phyloP scores from a whole-genome alignment of 2,888 invertebrate species.

The Hypsopygia costalis region DNA sequence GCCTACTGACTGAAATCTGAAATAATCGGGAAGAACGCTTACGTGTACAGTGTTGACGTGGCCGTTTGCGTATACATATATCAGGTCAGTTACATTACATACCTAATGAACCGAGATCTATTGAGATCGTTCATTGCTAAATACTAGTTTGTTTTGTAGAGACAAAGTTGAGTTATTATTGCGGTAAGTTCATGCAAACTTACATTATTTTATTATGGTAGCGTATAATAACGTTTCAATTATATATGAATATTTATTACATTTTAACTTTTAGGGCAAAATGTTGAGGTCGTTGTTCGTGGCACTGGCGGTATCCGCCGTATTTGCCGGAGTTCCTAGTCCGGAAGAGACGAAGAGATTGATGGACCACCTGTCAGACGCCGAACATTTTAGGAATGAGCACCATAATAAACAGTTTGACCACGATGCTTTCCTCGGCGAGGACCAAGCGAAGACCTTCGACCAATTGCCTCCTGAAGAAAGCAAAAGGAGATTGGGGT shows the following conservation, averaged over 20 bases:
- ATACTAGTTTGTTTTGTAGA: no score
- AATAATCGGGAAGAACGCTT: slow-evolving; percentile 51
- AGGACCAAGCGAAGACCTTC: slow-evolving; percentile 95
- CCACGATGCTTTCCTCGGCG: slow-evolving; percentile 98
- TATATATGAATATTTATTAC: no score
- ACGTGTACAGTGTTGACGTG: slow-evolving; percentile 66
- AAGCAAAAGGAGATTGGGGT: slow-evolving; percentile 93
- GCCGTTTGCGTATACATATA: slow-evolving; percentile 27
- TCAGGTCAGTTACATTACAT: slow-evolving; percentile 18
- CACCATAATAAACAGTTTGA: slow-evolving; percentile 95
- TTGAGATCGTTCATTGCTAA: no score
- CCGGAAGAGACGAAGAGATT: slow-evolving; percentile 85
- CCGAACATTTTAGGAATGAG: slow-evolving; percentile 89
- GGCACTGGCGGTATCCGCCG: slow-evolving; percentile 58
- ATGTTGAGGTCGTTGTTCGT: slow-evolving; percentile 62
- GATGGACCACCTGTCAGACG: slow-evolving; percentile 86
- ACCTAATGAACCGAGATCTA: no score
- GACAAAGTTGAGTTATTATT: no score
- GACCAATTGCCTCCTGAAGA: slow-evolving; percentile 97
- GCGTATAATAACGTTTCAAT: no score
- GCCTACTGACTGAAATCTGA: slow-evolving; percentile 13
- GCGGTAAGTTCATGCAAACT: no score
- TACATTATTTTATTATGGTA: no score
- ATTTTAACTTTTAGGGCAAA: no score
- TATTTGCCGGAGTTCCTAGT: slow-evolving; percentile 83